phyloP scores from a whole-genome alignment of 2,797 vertebrate genomes.

The Botia kubotai region DNA sequence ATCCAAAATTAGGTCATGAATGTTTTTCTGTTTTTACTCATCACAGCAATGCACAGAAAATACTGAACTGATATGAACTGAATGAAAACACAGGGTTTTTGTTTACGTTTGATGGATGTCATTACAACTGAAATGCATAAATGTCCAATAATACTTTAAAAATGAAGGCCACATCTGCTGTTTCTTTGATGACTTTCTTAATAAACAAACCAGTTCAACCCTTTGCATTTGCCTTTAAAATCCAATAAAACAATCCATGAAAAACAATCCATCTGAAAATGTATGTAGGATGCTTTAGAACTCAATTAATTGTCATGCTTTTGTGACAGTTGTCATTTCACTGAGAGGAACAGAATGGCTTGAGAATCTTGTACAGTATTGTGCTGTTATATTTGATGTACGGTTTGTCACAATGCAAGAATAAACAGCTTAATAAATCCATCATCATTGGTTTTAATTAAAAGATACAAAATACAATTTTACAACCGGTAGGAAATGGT shows the following conservation, averaged over 20 bases:
- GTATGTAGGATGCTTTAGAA: too few species aligned
- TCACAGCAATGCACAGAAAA: slow-evolving; percentile 15
- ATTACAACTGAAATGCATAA: background rate
- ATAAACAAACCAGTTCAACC: background rate
- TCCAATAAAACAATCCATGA: background rate
- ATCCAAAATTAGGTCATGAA: slow-evolving; percentile 40
- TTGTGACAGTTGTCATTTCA: too few species aligned
- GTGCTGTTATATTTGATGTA: too few species aligned
- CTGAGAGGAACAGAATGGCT: too few species aligned
- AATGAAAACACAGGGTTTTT: slow-evolving; percentile 9
- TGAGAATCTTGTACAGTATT: too few species aligned
- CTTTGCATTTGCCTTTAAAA: background rate
- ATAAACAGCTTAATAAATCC: too few species aligned
- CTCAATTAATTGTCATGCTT: too few species aligned
- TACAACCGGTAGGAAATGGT: too few species aligned
- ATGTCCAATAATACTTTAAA: background rate
- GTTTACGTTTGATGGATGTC: slow-evolving; percentile 3
- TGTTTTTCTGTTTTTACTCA: slow-evolving; percentile 31
- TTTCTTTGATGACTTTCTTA: slow-evolving; percentile 8
- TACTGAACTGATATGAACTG: background rate
- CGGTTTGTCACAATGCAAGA: too few species aligned
- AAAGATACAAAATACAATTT: too few species aligned
- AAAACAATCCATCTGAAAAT: too few species aligned
- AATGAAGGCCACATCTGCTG: background rate
- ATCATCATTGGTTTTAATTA: too few species aligned